Conservation (phyloP, 2,113 vertebrate species). For the Rousettus leschenaultii region DNA sequence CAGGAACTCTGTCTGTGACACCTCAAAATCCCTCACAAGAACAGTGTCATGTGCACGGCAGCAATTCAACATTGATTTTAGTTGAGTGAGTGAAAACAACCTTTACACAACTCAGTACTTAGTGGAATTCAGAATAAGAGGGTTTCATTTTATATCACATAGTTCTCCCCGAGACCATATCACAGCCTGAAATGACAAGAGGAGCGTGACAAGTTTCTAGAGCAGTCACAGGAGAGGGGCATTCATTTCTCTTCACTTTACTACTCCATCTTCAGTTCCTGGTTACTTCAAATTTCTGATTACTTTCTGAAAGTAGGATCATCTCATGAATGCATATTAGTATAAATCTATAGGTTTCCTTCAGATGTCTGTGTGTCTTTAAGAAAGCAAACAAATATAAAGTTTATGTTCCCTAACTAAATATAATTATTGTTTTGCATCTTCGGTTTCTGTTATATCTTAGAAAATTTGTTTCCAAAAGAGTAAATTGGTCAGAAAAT, state of each 20-base stretch:
- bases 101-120: neutral
- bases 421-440: neutral
- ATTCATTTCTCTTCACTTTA: neutral
- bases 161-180: neutral
- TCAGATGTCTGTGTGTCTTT: neutral
- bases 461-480: neutral
- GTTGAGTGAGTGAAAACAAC: neutral
- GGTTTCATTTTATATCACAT: neutral
- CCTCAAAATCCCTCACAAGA: neutral
- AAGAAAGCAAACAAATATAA: neutral
- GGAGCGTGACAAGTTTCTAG: neutral
- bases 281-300: neutral
- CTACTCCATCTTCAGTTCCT: neutral
- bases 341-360: neutral
- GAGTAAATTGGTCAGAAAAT: neutral
- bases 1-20: neutral
- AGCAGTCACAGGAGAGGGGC: neutral
- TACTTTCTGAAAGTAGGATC: constrained; percentile 18
- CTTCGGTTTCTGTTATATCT: neutral
- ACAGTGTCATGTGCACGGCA: neutral
- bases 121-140: neutral
- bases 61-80: neutral
- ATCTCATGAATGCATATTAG: neutral
- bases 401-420: neutral
- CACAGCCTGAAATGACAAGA: neutral